These are phyloP conservation scores for Halcyon malimbica DNA, from an alignment of 2,113 vertebrate species.

Conservation along the genomic window DNA sequence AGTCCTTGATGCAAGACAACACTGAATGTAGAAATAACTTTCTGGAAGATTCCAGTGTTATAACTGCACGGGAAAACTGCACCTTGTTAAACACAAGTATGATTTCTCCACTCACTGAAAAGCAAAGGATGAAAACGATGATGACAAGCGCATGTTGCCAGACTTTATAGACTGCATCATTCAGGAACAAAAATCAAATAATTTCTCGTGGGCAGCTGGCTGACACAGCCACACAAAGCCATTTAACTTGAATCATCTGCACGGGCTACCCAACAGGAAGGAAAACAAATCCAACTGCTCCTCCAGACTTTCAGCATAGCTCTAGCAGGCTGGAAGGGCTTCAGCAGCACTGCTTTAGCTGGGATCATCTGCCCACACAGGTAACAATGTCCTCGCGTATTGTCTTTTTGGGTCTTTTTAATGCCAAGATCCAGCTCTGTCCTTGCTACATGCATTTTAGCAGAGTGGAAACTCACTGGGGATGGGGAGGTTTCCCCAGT, in stretches of 20 bases:
- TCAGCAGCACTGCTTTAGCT: not conserved
- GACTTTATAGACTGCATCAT: constrained; percentile 1
- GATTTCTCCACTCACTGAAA: constrained; percentile 23
- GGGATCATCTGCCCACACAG: not conserved
- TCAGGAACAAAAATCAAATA: constrained; percentile 39
- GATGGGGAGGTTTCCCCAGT: not conserved
- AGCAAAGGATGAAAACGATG: constrained; percentile 30
- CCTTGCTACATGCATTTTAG: not conserved
- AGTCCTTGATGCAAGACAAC: not conserved
- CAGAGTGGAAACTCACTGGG: not conserved
- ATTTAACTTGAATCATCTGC: constrained; percentile 24
- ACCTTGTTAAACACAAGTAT: not conserved
- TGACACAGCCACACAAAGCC: constrained; percentile 22
- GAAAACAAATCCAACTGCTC: constrained; percentile 1
- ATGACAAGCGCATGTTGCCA: not conserved
- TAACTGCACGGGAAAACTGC: not conserved
- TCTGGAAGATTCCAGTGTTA: not conserved
- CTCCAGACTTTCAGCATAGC: not conserved
- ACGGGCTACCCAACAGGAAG: not conserved
- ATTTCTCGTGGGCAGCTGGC: constrained; percentile 25
- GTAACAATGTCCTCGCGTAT: not conserved
- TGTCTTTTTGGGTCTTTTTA: not conserved
- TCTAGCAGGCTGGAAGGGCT: not conserved
- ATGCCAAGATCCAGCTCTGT: not conserved
- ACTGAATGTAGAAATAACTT: not conserved